phyloP scores from a whole-genome alignment of 2,888 invertebrate genomes.

The Gerris lacustris region DNA sequence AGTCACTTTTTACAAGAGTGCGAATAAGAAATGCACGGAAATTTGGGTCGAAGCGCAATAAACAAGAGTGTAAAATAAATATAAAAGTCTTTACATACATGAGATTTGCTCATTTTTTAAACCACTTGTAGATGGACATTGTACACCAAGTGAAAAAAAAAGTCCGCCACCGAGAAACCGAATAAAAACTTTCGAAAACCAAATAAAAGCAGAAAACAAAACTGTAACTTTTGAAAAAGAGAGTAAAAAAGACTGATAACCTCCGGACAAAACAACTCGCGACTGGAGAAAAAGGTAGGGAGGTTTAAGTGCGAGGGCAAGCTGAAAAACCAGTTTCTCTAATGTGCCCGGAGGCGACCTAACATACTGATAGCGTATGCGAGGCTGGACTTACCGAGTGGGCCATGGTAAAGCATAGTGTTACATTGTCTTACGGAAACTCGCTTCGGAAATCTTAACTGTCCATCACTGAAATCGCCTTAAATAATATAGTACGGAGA shows the following conservation, averaged over 20 bases:
- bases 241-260: not conserved
- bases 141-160: not conserved
- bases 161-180: not conserved
- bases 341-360: not conserved
- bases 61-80: not conserved
- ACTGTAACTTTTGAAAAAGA: not conserved
- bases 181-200: too few relatives aligned
- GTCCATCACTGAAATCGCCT: too few relatives aligned
- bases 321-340: conserved; percentile 5
- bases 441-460: too few relatives aligned
- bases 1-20: too few relatives aligned
- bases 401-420: conserved; percentile 20
- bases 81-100: not conserved
- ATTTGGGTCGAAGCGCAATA: not conserved
- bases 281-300: not conserved
- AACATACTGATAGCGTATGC: conserved; percentile 2
- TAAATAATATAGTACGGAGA: not conserved
- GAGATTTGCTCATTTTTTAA: conserved; percentile 3
- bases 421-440: not conserved
- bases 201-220: too few relatives aligned
- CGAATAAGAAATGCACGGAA: too few relatives aligned
- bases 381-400: conserved; percentile 25
- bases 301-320: not conserved
- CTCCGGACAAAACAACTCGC: not conserved
- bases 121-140: not conserved